Base-by-base conservation (phyloP, 2,113 vertebrate genomes). In the Phyllostomus discolor region DNA sequence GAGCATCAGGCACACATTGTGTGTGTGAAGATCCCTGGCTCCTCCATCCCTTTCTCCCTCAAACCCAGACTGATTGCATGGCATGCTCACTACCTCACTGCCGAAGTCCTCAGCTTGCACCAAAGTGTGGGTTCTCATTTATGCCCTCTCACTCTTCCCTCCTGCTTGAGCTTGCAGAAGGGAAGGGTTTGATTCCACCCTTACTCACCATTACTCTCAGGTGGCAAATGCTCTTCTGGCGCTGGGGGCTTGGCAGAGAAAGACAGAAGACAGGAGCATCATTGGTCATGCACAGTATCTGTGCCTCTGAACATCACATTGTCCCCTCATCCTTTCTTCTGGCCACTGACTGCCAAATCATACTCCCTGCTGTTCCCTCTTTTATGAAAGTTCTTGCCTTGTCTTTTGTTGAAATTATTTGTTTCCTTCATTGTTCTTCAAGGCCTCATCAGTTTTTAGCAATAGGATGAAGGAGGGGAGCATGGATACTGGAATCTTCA, bases 261-360 rank as follows among this genome's bases (percentile, higher is more conserved):
- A 35, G 24, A 15, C 0, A 20, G 31, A 67, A 76, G 73, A 31
- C 2, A 81, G 12, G 16, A n/a, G 4, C 1, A 0, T 4, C 0
- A 4, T 48, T 20, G 22, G 2, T 6, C 11, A 7, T 0, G 5
- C 38, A 43, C 38, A 2, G 4, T 4, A 35, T 33, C 26, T 17
- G 20, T 48, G 26, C 24, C 79, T 83, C 67, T 8, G 19, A 43
- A 7, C 5, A 16, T 38, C 59, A 54, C 7, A 1, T 7, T 17
- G 2, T 7, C 38, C 33, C 62, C 35, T 41, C 4, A 15, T 33
- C 41, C 20, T 85, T 46, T 19, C 69, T 85, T 41, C 10, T 31
- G 10, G 16, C 33, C 6, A 1, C 17, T 59, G 15, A 10, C 9
- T 57, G 31, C 72, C 48, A 24, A 64, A 41, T 35, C 54, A 10